These are phyloP conservation scores for Campaea margaritaria DNA, from an alignment of 2,888 invertebrate genomes.

Conservation along the genomic window DNA sequence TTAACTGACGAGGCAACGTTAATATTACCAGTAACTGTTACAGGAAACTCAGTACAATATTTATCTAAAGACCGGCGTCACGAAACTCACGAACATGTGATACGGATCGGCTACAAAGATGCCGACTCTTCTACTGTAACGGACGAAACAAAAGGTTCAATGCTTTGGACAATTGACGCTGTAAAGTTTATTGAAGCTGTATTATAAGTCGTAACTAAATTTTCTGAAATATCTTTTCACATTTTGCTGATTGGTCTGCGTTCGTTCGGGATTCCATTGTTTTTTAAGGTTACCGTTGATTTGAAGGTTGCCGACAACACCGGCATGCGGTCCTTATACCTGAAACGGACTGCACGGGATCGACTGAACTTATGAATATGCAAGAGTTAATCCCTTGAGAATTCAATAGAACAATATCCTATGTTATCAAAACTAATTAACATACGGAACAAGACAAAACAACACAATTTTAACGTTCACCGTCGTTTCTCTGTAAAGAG, in stretches of 20 bases:
- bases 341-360: constrained; percentile 46
- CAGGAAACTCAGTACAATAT: constrained; percentile 33
- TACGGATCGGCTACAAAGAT: constrained; percentile 47
- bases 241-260: constrained; percentile 53
- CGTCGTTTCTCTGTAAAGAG: constrained; percentile 8
- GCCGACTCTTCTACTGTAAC: constrained; percentile 52
- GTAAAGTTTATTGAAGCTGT: constrained; percentile 69
- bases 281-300: constrained; percentile 56
- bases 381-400: constrained; percentile 45
- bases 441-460: constrained; percentile 11
- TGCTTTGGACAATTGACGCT: constrained; percentile 55
- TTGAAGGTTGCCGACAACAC: constrained; percentile 64
- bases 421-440: constrained; percentile 21
- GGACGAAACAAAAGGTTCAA: constrained; percentile 55
- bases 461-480: constrained; percentile 6
- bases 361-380: constrained; percentile 55
- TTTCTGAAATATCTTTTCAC: constrained; percentile 14
- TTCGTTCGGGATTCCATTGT: constrained; percentile 54
- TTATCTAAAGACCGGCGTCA: constrained; percentile 44
- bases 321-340: constrained; percentile 57
- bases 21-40: constrained; percentile 39
- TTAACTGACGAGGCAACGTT: constrained; percentile 21
- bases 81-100: constrained; percentile 42
- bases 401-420: constrained; percentile 22
- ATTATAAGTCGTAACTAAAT: constrained; percentile 45